Percentiles rank a stretch among this genome's conserved stretches.
Conservation (phyloP, 2,888 invertebrate genomes). For the Invenusta paracnida region DNA sequence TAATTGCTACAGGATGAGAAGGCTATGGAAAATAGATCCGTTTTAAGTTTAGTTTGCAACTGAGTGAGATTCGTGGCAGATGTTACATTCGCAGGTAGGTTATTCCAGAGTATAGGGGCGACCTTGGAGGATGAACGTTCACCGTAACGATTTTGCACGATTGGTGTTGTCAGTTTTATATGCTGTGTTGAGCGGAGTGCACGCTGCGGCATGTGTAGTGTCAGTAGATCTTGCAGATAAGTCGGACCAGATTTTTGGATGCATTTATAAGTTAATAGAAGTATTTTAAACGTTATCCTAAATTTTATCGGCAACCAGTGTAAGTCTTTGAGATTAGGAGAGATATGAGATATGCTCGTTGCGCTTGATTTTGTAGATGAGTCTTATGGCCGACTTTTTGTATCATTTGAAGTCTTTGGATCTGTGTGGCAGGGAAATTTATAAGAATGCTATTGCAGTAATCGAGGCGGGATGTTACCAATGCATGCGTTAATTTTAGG, state of each 20-base stretch:
- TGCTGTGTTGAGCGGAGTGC: not conserved
- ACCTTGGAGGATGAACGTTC: not conserved
- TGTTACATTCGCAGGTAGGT: not conserved
- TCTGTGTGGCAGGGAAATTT: no score
- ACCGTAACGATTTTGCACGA: not conserved
- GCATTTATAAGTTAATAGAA: no score
- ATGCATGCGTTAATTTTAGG: no score
- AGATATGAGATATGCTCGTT: no score
- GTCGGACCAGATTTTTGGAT: not conserved
- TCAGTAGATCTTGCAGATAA: not conserved
- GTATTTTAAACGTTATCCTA: no score
- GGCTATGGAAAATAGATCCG: not conserved
- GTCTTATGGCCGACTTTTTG: no score
- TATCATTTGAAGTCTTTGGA: no score
- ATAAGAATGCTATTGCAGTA: no score
- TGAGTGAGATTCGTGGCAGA: not conserved
- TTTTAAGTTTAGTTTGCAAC: not conserved
- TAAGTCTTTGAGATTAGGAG: no score
- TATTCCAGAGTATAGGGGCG: not conserved
- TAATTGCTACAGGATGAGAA: not conserved
- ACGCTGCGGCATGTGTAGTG: not conserved
- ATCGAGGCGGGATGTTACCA: no score
- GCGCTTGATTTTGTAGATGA: no score
- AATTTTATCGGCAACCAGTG: no score
- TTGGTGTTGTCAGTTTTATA: not conserved